These are phyloP conservation scores for Exocentrus adspersus DNA, from an alignment of 2,888 invertebrate species.

Conservation along the genomic window DNA sequence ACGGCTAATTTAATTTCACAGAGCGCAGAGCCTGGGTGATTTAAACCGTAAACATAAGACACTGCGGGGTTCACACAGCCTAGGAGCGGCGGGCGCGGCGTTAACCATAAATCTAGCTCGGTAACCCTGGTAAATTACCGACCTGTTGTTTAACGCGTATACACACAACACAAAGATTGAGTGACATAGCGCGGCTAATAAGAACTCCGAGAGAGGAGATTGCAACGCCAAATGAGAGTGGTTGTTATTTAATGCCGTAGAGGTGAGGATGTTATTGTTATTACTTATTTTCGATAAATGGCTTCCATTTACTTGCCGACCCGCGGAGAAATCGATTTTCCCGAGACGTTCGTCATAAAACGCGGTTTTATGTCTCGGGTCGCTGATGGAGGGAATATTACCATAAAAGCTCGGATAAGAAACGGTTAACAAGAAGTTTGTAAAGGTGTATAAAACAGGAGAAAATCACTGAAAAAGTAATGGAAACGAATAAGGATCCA, in stretches of 20 bases:
- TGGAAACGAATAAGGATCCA: too few relatives aligned
- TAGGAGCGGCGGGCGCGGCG: conserved; percentile 11
- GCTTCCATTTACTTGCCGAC: conserved; percentile 8
- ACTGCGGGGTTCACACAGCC: conserved; percentile 15
- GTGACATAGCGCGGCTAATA: conserved; percentile 14
- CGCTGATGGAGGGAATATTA: too few relatives aligned
- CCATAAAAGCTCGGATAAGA: too few relatives aligned
- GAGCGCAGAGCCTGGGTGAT: not conserved
- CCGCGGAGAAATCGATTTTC: too few relatives aligned
- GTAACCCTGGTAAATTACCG: conserved; percentile 14
- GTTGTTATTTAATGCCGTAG: conserved; percentile 15
- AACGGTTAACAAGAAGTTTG: too few relatives aligned
- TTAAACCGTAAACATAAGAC: conserved; percentile 12
- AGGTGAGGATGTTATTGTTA: conserved; percentile 14
- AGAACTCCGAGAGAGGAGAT: conserved; percentile 17
- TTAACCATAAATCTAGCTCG: conserved; percentile 17
- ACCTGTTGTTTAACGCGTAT: conserved; percentile 23
- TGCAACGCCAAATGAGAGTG: conserved; percentile 7
- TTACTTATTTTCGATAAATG: conserved; percentile 15
- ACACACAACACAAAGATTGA: conserved; percentile 18
- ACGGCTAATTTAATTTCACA: conserved; percentile 13
- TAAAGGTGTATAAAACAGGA: too few relatives aligned
- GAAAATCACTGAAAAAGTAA: too few relatives aligned
- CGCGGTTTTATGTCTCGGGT: too few relatives aligned
- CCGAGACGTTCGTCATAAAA: too few relatives aligned